Evolutionary conservation across 2,797 vertebrate species (phyloP).

Genomic region (Halcyon leucocephala): DNA sequence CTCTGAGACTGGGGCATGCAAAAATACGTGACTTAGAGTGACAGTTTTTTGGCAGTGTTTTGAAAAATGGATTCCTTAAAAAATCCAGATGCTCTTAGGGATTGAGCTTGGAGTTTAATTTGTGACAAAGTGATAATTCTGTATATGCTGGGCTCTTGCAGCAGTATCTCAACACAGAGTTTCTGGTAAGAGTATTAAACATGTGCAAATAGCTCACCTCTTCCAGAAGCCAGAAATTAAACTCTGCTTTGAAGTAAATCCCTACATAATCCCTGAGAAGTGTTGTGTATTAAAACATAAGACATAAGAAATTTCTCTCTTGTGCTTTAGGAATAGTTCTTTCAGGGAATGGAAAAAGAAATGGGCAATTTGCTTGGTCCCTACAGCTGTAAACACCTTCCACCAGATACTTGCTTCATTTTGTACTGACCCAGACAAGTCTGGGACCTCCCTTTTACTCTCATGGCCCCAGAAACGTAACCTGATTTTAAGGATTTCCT

Average conservation of each 20-base stretch:
- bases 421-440: neutral
- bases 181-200: neutral
- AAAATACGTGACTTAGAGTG: neutral
- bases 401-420: neutral
- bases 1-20: accelerated
- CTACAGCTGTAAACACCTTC: neutral
- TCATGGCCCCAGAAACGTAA: neutral
- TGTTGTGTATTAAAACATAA: neutral
- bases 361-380: neutral
- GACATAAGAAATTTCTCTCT: neutral
- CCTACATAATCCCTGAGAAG: neutral
- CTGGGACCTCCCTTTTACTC: neutral
- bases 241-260: neutral
- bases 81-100: neutral
- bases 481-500: neutral
- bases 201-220: neutral
- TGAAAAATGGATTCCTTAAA: neutral
- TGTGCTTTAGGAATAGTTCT: neutral
- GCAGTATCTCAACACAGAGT: neutral
- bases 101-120: neutral
- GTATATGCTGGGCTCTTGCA: neutral
- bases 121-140: neutral
- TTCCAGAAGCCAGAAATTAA: neutral
- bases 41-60: neutral
- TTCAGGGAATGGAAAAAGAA: neutral